Evolutionary conservation across 2,113 vertebrate genomes (phyloP).

Genomic region (Toxostoma redivivum): DNA sequence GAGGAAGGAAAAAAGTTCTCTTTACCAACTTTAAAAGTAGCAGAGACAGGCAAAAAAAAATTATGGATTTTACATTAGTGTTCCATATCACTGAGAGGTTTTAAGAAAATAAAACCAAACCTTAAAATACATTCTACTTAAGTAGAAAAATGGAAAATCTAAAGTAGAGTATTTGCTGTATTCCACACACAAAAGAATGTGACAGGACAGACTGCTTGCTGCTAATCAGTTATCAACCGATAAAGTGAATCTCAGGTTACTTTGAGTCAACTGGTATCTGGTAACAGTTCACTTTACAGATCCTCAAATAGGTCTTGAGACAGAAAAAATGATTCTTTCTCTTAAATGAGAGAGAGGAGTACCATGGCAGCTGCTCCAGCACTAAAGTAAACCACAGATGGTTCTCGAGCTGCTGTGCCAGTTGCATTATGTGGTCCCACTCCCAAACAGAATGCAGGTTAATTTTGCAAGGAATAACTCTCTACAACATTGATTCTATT

Average conservation of each 20-base stretch:
- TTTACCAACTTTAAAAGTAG: neutral
- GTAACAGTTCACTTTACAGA: neutral
- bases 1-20: neutral
- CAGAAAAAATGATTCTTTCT: neutral
- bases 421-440: neutral
- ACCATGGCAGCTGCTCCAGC: neutral
- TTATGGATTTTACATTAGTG: neutral
- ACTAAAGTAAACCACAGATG: neutral
- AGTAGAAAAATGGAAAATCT: neutral
- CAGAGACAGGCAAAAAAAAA: neutral
- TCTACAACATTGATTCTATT: neutral
- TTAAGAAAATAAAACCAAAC: neutral
- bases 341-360: neutral
- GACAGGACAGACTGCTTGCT: neutral
- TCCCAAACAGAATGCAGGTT: neutral
- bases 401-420: neutral
- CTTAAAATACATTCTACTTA: neutral
- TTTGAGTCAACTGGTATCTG: neutral
- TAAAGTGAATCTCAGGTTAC: conserved; percentile 41
- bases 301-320: neutral
- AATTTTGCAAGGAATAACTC: neutral
- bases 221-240: conserved; percentile 11
- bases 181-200: neutral
- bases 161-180: neutral
- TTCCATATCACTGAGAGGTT: neutral